Conservation (phyloP, 2,113 vertebrate genomes). For the Urocolius indicus region DNA sequence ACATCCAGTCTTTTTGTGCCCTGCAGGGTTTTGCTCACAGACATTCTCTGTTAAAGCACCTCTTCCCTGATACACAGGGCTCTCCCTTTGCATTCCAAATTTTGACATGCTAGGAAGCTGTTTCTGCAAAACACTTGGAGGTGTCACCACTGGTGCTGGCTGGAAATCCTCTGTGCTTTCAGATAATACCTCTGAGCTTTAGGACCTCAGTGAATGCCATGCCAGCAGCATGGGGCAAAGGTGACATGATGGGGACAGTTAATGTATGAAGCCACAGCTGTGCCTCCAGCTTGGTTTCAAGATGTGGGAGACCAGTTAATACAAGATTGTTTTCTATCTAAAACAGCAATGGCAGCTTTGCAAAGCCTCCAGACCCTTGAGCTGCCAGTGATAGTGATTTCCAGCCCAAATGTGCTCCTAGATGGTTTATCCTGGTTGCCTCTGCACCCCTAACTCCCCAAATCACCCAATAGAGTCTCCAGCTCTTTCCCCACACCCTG, state of each 20-base stretch:
- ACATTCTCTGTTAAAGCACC: background rate
- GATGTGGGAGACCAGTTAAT: background rate
- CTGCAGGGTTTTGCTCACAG: background rate
- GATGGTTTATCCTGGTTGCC: background rate
- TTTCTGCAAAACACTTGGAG: background rate
- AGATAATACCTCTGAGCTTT: accelerated
- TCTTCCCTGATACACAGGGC: background rate
- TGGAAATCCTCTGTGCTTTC: background rate
- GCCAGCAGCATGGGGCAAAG: background rate
- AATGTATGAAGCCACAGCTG: background rate
- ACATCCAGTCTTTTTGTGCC: background rate
- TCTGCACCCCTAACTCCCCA: background rate
- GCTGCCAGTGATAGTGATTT: background rate
- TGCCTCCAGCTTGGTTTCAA: background rate
- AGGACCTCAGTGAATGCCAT: background rate
- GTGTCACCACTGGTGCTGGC: background rate
- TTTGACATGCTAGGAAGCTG: background rate
- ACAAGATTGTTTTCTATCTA: background rate
- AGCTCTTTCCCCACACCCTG: accelerated
- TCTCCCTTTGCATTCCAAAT: background rate
- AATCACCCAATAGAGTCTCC: background rate
- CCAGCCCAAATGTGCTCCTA: background rate
- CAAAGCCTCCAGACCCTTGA: background rate
- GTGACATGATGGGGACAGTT: background rate
- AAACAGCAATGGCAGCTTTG: background rate